Evolutionary conservation across 2,888 invertebrate genomes (phyloP), one percentile per base, ranked within the genome.

Genomic region (Dermolepida albohirtum): DNA sequence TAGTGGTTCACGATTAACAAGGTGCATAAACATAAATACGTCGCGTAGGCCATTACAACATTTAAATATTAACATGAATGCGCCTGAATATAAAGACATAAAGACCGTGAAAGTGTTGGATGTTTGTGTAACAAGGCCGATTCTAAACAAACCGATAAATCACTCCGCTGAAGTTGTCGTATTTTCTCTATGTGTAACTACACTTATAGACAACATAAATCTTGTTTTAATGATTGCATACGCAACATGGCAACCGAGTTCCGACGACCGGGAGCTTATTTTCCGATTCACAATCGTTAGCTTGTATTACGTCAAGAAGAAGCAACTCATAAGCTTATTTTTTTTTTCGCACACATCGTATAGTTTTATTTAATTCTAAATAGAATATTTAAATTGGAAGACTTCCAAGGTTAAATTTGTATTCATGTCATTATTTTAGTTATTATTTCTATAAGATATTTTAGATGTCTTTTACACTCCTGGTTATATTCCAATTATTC

Each of bases 91-190:
- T 34, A 34, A 34, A 29, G 51, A 34, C 16, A 39, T 11, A 54
- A 17, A 54, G 54, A 54, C 54, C 40, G 54, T 54, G 39, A 54
- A 54, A 54, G 54, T 54, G 54, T 54, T 8, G 40, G 40, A 54
- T 54, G 54, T 54, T 54, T 54, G 54, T 54, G 54, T 54, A 54
- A 54, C 54, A 54, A 54, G 41, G 54, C 40, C 54, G 54, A 40
- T 54, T 54, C 52, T 54, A 54, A 54, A 54, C 41, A 17, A 40
- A 39, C 54, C 39, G 54, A 54, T 54, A 54, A 54, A 54, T 54
- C 54, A 16, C 16, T 16, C 54, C 40, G 54, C 34, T 6, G 34
- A 34, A 8, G 34, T 7, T 34, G 39, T 40, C 40, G 40, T 17
- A 39, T 54, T 40, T 54, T 54, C 54, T 54, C 54, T 54, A 54